Evolutionary conservation across 2,797 vertebrate species (phyloP).

Genomic region (Ctenochaetus hawaiiensis): DNA sequence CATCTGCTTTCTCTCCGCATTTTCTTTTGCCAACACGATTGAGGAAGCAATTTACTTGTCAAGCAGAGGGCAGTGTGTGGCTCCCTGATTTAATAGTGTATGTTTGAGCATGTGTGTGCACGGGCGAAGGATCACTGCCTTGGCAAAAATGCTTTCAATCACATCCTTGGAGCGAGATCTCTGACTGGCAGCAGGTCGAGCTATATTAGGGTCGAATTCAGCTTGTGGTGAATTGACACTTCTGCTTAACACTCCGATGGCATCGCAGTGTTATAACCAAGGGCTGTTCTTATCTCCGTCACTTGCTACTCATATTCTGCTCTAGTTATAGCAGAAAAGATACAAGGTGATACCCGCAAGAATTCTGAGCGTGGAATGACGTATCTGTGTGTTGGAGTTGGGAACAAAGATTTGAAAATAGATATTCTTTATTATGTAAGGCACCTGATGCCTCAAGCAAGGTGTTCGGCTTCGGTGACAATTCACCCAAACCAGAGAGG

Average conservation of each 20-base stretch:
- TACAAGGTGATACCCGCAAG: conserved; percentile 36
- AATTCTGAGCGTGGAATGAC: conserved; percentile 29
- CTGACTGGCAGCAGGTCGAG: conserved; percentile 65
- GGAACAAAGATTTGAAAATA: conserved; percentile 47
- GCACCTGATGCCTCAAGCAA: conserved; percentile 44
- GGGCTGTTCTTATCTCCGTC: conserved; percentile 21
- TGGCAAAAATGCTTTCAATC: conserved; percentile 65
- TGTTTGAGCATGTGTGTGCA: conserved; percentile 5
- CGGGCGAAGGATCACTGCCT: conserved; percentile 34
- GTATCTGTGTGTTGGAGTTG: conserved; percentile 28
- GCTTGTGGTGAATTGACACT: conserved; percentile 38
- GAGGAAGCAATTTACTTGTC: conserved; percentile 84
- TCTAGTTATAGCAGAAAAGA: conserved; percentile 34
- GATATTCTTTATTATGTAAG: conserved; percentile 48
- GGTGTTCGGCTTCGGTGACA: conserved; percentile 54
- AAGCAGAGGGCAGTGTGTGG: conserved; percentile 51
- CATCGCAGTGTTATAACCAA: conserved; percentile 24
- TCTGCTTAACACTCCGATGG: conserved; percentile 48
- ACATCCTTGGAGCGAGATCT: conserved; percentile 34
- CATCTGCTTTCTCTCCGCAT: conserved; percentile 46
- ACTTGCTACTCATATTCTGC: conserved; percentile 19
- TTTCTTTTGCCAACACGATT: conserved; percentile 60
- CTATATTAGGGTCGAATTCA: conserved; percentile 57
- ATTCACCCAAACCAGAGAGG: conserved; percentile 48
- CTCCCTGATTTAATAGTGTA: conserved; percentile 43